Evolutionary conservation across 2,113 vertebrate species (phyloP).

Genomic region (Pelmatolapia mariae): DNA sequence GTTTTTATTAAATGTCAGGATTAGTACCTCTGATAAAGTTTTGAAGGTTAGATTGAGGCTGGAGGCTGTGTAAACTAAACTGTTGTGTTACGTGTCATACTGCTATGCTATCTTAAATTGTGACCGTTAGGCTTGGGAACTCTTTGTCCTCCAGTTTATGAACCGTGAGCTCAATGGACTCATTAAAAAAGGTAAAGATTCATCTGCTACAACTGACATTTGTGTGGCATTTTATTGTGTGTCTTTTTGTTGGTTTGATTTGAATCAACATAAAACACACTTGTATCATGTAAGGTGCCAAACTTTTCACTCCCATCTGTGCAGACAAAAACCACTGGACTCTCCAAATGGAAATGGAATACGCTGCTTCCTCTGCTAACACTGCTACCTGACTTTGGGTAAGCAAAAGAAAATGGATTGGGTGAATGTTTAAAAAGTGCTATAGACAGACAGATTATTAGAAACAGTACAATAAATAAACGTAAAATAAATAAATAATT

Average conservation of each 20-base stretch:
- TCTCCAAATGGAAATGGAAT: not conserved
- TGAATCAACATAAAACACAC: not conserved
- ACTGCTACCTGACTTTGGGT: no score
- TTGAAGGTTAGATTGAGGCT: not conserved
- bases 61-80: not conserved
- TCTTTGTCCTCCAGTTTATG: not conserved
- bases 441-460: not conserved
- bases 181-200: not conserved
- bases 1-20: not conserved
- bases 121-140: not conserved
- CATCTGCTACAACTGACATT: not conserved
- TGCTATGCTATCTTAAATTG: not conserved
- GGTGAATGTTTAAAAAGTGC: not conserved
- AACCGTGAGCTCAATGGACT: not conserved
- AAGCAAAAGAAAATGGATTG: not conserved
- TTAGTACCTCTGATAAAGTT: not conserved
- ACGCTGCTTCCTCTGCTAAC: not conserved
- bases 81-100: not conserved
- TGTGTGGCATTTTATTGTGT: not conserved
- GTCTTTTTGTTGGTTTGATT: not conserved
- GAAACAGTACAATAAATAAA: not conserved
- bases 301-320: not conserved
- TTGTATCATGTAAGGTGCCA: not conserved
- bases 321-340: not conserved
- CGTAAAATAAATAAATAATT: not conserved